Evolutionary conservation across 2,797 vertebrate species (phyloP).

Genomic region (Lepidocolaptes lacrymiger): DNA sequence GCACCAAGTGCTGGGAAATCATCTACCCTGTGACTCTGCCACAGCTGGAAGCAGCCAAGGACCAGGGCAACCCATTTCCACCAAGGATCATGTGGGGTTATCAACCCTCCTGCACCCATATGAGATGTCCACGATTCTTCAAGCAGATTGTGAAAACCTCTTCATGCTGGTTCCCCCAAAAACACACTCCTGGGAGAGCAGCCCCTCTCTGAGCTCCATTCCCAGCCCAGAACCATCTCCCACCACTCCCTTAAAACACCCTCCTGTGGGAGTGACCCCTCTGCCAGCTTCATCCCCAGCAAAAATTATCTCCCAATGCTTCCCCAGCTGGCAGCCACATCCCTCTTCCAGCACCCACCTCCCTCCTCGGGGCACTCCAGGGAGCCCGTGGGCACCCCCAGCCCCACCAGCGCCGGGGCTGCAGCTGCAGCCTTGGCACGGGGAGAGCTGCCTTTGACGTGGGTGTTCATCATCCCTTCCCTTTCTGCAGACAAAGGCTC

Average conservation of each 20-base stretch:
- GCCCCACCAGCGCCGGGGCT: accelerated
- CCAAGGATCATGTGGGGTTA: neutral
- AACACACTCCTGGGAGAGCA: neutral
- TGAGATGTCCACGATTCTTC: accelerated
- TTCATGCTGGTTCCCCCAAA: accelerated
- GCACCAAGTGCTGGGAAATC: neutral
- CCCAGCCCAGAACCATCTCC: neutral
- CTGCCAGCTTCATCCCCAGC: neutral
- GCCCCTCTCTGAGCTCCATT: neutral
- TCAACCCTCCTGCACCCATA: accelerated
- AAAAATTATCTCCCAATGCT: accelerated
- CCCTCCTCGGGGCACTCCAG: accelerated
- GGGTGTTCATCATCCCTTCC: neutral
- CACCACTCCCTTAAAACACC: neutral
- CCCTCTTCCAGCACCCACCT: neutral
- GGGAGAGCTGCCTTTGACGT: neutral
- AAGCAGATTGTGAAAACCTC: neutral
- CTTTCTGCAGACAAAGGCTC: neutral
- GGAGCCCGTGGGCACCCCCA: neutral
- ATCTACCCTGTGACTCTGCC: accelerated
- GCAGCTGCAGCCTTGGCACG: neutral
- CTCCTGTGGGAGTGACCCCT: neutral
- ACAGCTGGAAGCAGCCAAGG: neutral
- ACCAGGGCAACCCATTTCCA: neutral
- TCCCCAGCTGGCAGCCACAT: neutral